A percentile compares a stretch with the other conserved stretches of the same genome.
phyloP scores from a whole-genome alignment of 2,888 invertebrate species.

The Clusia tigrina region DNA sequence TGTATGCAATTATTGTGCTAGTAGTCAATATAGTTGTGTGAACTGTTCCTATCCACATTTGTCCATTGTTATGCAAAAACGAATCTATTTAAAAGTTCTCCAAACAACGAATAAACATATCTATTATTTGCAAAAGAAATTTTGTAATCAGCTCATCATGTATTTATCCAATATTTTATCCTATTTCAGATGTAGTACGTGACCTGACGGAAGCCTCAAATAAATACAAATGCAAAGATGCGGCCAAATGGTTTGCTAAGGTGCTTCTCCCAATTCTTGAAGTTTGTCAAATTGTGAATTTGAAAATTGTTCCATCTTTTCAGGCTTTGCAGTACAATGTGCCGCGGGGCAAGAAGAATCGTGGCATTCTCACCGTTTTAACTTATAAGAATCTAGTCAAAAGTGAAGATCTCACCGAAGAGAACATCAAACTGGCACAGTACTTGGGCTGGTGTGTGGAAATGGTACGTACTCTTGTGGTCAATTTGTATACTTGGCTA shows the following conservation, averaged over 20 bases:
- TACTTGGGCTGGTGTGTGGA: constrained; percentile 95
- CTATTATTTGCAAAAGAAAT: background rate
- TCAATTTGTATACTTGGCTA: background rate
- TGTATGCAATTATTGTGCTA: too few relatives aligned
- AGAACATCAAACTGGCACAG: constrained; percentile 80
- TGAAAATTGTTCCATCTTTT: constrained; percentile 33
- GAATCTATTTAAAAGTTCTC: too few relatives aligned
- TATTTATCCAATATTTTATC: background rate
- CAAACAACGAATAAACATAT: background rate
- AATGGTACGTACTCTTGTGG: constrained; percentile 72
- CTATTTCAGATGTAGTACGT: constrained; percentile 73
- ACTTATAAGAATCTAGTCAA: constrained; percentile 78
- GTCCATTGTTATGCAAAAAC: too few relatives aligned
- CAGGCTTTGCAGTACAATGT: constrained; percentile 91
- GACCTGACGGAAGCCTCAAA: constrained; percentile 82
- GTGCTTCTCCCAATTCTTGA: constrained; percentile 63
- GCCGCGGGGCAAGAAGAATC: constrained; percentile 86
- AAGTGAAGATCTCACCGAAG: constrained; percentile 74
- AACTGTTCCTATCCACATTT: too few relatives aligned
- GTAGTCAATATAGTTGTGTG: too few relatives aligned
- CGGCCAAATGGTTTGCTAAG: constrained; percentile 82
- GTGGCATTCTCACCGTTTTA: constrained; percentile 77
- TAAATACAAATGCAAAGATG: constrained; percentile 79
- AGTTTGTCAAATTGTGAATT: background rate
- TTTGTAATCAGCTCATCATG: background rate